A percentile compares a stretch with the other conserved stretches of the same genome.
phyloP scores from a whole-genome alignment of 2,888 invertebrate genomes.

The Eilema sororculum region DNA sequence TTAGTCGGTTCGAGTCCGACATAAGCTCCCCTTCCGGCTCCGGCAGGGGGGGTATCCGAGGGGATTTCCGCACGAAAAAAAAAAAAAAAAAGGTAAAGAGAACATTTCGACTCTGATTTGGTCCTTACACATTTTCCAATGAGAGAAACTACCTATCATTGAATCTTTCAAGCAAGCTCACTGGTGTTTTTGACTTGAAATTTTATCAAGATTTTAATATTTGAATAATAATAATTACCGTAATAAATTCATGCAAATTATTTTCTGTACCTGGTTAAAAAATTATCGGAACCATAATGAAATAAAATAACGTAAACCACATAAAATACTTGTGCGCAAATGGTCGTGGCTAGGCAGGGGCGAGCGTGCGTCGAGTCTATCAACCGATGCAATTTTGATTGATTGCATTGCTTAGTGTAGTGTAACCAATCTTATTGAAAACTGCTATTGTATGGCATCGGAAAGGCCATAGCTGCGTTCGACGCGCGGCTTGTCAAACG shows the following conservation, averaged over 20 bases:
- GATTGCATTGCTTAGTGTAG: constrained; percentile 87
- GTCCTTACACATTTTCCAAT: not conserved
- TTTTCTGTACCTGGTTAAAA: not conserved
- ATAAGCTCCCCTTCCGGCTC: too few relatives aligned
- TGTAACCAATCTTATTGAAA: constrained; percentile 87
- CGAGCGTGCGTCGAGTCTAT: constrained; percentile 75
- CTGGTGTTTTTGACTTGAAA: not conserved
- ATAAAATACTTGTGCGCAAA: constrained; percentile 54
- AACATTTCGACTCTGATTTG: too few relatives aligned
- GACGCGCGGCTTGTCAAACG: constrained; percentile 83
- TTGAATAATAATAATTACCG: not conserved
- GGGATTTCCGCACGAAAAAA: too few relatives aligned
- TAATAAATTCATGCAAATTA: not conserved
- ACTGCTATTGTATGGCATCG: constrained; percentile 79
- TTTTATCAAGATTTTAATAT: not conserved
- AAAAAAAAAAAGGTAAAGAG: too few relatives aligned
- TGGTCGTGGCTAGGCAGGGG: constrained; percentile 63
- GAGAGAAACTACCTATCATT: not conserved
- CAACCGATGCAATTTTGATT: constrained; percentile 85
- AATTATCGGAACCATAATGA: constrained; percentile 11
- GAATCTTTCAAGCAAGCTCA: not conserved
- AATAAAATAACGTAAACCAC: constrained; percentile 43
- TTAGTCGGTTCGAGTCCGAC: too few relatives aligned
- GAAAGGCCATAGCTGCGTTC: constrained; percentile 81
- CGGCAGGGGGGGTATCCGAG: too few relatives aligned